Evolutionary conservation across 2,797 vertebrate species (phyloP), one percentile per base, ranked within the genome.

Genomic region (Garrulus glandarius): DNA sequence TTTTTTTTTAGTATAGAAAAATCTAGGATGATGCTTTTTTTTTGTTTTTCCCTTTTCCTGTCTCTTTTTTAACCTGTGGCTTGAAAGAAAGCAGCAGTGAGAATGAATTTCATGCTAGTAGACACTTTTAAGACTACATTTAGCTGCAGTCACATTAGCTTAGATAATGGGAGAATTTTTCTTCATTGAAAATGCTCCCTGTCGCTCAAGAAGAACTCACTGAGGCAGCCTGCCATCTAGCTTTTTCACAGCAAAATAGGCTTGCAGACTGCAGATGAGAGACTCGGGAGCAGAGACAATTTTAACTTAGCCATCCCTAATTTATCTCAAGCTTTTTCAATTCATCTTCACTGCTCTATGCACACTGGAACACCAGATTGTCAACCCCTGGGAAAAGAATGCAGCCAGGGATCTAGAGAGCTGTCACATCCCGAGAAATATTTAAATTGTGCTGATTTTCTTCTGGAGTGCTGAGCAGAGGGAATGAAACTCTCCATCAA

Each of bases 141-240:
- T 98, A 97, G 97, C 95, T 97, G 96, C 97, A 98, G 97, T 98
- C 97, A 97, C 97, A 98, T 98, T 98, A 98, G 97, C 98, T 98
- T 97, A 98, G 98, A 98, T 98, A 98, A 98, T 98, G 97, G 97
- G 95, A 96, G 96, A 97, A 98, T 97, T 97, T 98, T 95, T 97
- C 98, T 98, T 98, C 98, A 98, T 98, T 98, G 98, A 98, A 98
- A 98, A 98, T 98, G 98, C 98, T 97, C 95, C 97, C 97, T 98
- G 98, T 98, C 97, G 97, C 97, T 98, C 98, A 97, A 98, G 97
- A 98, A 97, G 97, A 97, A 98, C 98, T 98, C 98, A 97, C 97
- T 98, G 98, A 98, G 98, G 98, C 98, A 98, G 97, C 87, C 98
- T 98, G 98, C 98, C 98, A 98, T 98, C 98, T 98, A 98, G 98